Conservation (phyloP, 2,888 invertebrate species). For the Rambutsinella grinnellia region DNA sequence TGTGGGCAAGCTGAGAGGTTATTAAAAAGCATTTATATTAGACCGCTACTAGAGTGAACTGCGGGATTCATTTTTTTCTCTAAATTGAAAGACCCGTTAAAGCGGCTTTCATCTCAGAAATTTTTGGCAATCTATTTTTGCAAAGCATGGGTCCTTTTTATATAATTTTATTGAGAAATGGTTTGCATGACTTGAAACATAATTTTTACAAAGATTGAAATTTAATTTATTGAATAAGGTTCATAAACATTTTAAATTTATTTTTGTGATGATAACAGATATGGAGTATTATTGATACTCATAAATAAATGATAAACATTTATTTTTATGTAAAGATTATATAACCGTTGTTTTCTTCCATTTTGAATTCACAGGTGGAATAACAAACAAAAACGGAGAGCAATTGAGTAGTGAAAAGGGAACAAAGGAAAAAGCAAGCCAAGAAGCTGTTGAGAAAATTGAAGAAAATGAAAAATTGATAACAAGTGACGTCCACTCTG, state of each 20-base stretch:
- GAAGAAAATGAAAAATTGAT: conserved; percentile 44
- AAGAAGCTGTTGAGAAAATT: conserved; percentile 50
- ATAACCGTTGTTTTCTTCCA: too few species aligned
- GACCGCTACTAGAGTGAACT: neutral
- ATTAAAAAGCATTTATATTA: neutral
- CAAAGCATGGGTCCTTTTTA: too few species aligned
- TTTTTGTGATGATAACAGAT: too few species aligned
- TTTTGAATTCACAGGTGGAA: conserved; percentile 44
- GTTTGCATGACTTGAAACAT: too few species aligned
- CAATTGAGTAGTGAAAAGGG: conserved; percentile 15
- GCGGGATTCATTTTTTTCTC: neutral
- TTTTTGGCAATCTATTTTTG: too few species aligned
- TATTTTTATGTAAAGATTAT: too few species aligned
- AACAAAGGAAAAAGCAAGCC: conserved; percentile 24
- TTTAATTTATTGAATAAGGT: too few species aligned
- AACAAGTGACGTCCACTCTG: conserved; percentile 39
- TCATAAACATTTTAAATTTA: too few species aligned
- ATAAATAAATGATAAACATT: conserved; percentile 6
- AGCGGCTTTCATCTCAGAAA: too few species aligned
- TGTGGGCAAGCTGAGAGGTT: neutral
- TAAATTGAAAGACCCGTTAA: neutral
- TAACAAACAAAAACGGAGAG: conserved; percentile 30
- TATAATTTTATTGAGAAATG: too few species aligned
- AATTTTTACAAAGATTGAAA: too few species aligned
- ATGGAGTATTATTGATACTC: conserved; percentile 3